These are phyloP conservation scores for Hoplias malabaricus DNA, from an alignment of 2,113 vertebrate genomes.

Conservation along the genomic window DNA sequence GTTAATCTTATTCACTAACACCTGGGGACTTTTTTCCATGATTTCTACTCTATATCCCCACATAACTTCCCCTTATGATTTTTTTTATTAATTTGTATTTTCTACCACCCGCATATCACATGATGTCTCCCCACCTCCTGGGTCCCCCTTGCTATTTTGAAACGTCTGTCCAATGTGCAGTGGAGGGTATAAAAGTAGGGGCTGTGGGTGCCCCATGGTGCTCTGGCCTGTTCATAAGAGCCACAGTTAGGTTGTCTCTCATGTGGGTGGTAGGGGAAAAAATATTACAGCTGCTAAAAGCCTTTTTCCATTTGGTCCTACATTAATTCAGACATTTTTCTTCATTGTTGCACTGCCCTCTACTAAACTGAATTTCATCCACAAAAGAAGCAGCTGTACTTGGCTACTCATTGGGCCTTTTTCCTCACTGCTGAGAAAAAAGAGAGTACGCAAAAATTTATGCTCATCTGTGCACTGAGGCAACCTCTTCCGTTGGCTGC, in stretches of 20 bases:
- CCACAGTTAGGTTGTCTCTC: slow-evolving; percentile 53
- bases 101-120: slow-evolving; percentile 55
- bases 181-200: slow-evolving; percentile 55
- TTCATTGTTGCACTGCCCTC: background rate
- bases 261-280: slow-evolving; percentile 57
- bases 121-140: slow-evolving; percentile 57
- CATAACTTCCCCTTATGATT: background rate
- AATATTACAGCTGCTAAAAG: slow-evolving; percentile 39
- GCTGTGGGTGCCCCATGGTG: slow-evolving; percentile 46
- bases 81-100: background rate
- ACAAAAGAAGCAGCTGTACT: background rate
- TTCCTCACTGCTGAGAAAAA: background rate
- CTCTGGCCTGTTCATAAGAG: slow-evolving; percentile 49
- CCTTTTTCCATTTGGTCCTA: background rate
- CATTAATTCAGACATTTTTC: background rate
- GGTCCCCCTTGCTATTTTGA: slow-evolving; percentile 55
- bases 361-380: background rate
- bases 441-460: background rate
- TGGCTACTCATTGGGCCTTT: background rate
- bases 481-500: slow-evolving; percentile 4
- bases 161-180: slow-evolving; percentile 54
- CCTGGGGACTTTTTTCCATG: slow-evolving; percentile 38
- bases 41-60: background rate
- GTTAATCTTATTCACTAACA: slow-evolving; percentile 17
- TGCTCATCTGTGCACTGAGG: background rate